phyloP scores from a whole-genome alignment of 2,888 invertebrate genomes.

The Epinotia ramella region DNA sequence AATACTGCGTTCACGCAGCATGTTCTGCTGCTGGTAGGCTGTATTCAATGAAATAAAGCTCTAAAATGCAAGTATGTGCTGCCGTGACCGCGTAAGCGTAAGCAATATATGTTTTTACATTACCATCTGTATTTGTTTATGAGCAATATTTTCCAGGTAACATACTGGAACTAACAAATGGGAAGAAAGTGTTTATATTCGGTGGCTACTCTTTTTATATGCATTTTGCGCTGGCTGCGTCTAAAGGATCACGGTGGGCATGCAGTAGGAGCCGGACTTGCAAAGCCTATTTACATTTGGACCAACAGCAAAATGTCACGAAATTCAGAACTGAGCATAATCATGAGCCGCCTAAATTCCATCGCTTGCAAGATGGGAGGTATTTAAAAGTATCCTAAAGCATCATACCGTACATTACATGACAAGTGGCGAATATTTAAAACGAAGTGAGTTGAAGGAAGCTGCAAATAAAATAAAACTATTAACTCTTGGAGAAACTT shows the following conservation, averaged over 20 bases:
- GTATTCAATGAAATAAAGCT: too few species aligned
- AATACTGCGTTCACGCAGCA: background rate
- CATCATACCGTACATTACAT: too few species aligned
- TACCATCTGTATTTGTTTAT: background rate
- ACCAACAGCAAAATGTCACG: background rate
- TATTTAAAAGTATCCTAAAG: background rate
- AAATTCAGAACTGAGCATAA: slow-evolving; percentile 46
- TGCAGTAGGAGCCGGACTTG: slow-evolving; percentile 47
- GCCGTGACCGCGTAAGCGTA: too few species aligned
- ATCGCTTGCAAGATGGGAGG: slow-evolving; percentile 36
- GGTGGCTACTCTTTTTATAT: slow-evolving; percentile 46
- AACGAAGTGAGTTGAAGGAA: too few species aligned
- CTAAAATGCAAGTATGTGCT: too few species aligned
- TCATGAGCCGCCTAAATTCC: slow-evolving; percentile 49
- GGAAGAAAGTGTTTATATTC: slow-evolving; percentile 47
- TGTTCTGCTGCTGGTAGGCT: background rate
- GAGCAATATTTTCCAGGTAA: background rate
- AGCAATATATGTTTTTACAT: background rate
- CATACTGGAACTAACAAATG: slow-evolving; percentile 43
- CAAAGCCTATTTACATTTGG: slow-evolving; percentile 45
- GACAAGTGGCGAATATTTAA: too few species aligned
- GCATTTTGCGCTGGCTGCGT: slow-evolving; percentile 34
- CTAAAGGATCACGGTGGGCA: slow-evolving; percentile 46
- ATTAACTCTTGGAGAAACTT: too few species aligned
- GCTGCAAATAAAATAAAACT: too few species aligned